Conservation (phyloP, 2,113 vertebrate genomes). For the Pterocles burchelli region DNA sequence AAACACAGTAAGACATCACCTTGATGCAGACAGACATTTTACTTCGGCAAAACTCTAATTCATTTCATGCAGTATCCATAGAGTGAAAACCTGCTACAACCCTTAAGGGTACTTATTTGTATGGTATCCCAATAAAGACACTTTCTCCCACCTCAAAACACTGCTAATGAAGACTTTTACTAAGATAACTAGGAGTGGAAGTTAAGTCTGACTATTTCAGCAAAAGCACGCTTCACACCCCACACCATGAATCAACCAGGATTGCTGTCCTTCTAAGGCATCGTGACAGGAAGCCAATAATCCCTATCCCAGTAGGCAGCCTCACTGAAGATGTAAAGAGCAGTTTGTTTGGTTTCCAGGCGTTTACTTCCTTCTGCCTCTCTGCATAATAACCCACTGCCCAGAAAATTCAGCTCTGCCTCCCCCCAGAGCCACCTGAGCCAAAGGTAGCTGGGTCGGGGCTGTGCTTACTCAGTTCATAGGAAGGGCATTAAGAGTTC, state of each 20-base stretch:
- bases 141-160: background rate
- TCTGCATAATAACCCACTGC: background rate
- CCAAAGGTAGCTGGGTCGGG: background rate
- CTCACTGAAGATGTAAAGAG: background rate
- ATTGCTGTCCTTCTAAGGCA: background rate
- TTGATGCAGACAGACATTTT: background rate
- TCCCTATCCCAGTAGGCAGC: background rate
- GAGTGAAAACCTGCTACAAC: background rate
- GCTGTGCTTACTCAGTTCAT: background rate
- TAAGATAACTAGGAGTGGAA: background rate
- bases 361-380: background rate
- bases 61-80: background rate
- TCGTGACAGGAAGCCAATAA: background rate
- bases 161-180: background rate
- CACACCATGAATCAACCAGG: background rate
- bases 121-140: background rate
- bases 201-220: background rate
- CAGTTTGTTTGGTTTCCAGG: background rate
- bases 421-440: background rate
- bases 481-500: background rate
- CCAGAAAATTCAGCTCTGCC: background rate
- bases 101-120: background rate
- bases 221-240: background rate
- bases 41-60: background rate
- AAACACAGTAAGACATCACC: background rate